These are phyloP conservation scores for Mixornis gularis DNA, from an alignment of 2,113 vertebrate genomes.

Conservation along the genomic window DNA sequence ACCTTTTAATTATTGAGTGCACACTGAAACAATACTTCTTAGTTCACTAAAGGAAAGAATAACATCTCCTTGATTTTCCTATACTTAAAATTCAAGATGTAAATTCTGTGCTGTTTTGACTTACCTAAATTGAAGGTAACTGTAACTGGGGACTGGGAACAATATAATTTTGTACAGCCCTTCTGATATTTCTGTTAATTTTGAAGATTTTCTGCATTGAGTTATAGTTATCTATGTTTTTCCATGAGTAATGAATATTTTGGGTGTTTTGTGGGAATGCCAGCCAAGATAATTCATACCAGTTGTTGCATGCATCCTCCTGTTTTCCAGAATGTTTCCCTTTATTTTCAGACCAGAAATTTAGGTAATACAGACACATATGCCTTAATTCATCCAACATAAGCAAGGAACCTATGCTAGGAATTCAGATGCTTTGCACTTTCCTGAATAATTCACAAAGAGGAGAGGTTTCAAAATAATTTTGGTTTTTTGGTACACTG, in stretches of 20 bases:
- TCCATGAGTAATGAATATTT: background rate
- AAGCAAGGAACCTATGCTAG: background rate
- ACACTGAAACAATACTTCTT: background rate
- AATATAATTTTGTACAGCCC: background rate
- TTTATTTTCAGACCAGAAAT: background rate
- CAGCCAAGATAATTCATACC: background rate
- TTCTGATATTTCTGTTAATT: background rate
- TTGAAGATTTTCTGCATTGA: background rate
- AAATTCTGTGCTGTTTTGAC: background rate
- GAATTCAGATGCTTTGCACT: background rate
- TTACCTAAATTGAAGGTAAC: background rate
- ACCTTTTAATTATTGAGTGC: background rate
- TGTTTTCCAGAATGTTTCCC: background rate
- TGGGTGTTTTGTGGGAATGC: background rate
- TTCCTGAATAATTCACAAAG: background rate
- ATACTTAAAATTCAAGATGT: background rate
- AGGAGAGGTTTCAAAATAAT: background rate
- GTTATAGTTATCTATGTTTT: background rate
- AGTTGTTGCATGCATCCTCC: background rate
- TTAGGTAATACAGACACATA: background rate
- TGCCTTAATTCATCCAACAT: background rate
- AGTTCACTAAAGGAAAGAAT: background rate
- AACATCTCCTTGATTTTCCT: background rate
- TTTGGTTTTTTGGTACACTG: background rate
- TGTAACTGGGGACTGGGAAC: background rate